phyloP scores from a whole-genome alignment of 2,888 invertebrate genomes.

The Trachelus iudaicus region DNA sequence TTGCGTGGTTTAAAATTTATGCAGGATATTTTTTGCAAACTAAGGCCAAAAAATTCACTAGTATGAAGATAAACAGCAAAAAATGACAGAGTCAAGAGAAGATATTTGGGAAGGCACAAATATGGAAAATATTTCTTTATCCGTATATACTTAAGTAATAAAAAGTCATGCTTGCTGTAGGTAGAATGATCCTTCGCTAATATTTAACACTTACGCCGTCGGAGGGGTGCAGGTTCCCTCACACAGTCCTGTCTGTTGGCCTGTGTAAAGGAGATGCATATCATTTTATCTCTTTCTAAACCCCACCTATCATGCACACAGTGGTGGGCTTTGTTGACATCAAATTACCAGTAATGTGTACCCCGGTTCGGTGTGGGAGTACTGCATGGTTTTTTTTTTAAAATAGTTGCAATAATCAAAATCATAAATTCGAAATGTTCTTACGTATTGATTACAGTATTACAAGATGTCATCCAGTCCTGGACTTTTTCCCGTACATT shows the following conservation, averaged over 20 bases:
- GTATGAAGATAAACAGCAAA: too few relatives aligned
- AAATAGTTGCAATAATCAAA: neutral
- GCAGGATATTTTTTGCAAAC: neutral
- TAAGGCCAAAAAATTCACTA: too few relatives aligned
- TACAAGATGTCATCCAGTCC: neutral
- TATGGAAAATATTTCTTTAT: neutral
- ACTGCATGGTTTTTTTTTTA: neutral
- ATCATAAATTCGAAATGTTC: neutral
- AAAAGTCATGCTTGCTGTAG: neutral
- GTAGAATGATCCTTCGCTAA: neutral
- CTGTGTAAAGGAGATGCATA: too few relatives aligned
- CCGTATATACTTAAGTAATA: neutral
- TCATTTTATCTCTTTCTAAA: too few relatives aligned
- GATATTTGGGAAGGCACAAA: neutral
- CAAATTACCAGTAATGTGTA: too few relatives aligned
- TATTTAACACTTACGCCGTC: too few relatives aligned
- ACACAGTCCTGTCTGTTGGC: too few relatives aligned
- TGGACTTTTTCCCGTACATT: neutral
- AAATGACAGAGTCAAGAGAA: neutral
- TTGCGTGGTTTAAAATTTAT: neutral
- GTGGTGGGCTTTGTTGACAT: too few relatives aligned
- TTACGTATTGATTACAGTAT: neutral
- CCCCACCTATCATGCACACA: too few relatives aligned
- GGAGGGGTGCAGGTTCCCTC: too few relatives aligned
- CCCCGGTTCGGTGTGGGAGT: too few relatives aligned